Percentiles rank a stretch among this genome's conserved stretches.
Conservation (phyloP, 2,797 vertebrate genomes). For the Oreortyx pictus region DNA sequence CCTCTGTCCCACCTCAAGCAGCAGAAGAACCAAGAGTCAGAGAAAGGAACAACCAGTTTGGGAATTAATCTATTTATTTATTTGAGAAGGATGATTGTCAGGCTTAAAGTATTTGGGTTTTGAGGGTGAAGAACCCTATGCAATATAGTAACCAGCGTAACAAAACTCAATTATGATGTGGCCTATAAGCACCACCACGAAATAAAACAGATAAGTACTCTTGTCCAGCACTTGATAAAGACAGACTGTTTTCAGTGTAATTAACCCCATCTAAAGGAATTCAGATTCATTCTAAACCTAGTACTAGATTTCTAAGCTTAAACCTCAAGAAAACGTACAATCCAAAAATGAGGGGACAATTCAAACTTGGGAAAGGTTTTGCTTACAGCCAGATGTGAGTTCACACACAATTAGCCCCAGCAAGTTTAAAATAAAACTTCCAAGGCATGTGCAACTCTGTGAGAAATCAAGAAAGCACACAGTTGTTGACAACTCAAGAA, state of each 20-base stretch:
- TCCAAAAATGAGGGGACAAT: background rate
- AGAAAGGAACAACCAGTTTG: background rate
- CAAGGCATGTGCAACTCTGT: background rate
- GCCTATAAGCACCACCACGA: background rate
- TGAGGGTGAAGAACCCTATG: background rate
- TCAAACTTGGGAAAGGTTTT: background rate
- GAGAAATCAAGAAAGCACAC: background rate
- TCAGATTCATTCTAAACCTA: background rate
- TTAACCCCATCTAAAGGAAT: background rate
- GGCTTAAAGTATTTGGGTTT: background rate
- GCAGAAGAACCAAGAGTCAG: background rate
- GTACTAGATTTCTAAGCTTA: background rate
- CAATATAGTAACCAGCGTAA: background rate
- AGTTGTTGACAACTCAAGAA: background rate
- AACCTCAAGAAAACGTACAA: background rate
- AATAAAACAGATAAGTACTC: background rate
- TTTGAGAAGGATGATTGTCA: background rate
- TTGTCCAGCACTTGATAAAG: background rate
- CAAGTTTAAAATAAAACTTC: background rate
- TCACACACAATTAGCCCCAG: background rate
- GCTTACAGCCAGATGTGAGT: background rate
- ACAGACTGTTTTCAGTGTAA: background rate
- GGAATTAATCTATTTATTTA: background rate
- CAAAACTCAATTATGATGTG: background rate
- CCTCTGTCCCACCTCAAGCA: background rate